Evolutionary conservation across 2,888 invertebrate genomes (phyloP).

Genomic region (Tholera decimalis): DNA sequence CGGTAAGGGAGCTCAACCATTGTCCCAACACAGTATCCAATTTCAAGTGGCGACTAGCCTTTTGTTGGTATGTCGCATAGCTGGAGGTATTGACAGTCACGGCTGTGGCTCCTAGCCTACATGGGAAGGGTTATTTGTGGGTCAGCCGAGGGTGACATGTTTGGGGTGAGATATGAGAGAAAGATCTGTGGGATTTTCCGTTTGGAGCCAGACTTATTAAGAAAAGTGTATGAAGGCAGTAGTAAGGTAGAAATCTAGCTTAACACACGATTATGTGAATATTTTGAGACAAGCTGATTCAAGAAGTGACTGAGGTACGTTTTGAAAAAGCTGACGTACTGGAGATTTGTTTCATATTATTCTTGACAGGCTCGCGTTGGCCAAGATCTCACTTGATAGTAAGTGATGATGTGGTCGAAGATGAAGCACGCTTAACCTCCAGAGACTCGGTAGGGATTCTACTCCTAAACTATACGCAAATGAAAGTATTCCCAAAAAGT

Average conservation of each 20-base stretch:
- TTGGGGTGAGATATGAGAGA: neutral
- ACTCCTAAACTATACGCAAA: too few relatives aligned
- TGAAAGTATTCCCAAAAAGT: too few relatives aligned
- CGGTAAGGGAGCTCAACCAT: slow-evolving; percentile 60
- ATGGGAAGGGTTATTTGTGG: slow-evolving; percentile 46
- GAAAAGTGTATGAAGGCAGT: neutral
- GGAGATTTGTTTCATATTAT: too few relatives aligned
- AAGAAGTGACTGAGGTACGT: too few relatives aligned
- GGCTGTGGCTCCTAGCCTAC: slow-evolving; percentile 19
- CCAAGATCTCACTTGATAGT: too few relatives aligned
- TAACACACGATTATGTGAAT: too few relatives aligned
- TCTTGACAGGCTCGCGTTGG: too few relatives aligned
- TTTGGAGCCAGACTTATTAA: neutral
- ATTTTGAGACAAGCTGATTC: too few relatives aligned
- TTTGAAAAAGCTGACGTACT: neutral
- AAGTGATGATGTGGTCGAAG: too few relatives aligned
- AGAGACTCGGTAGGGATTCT: too few relatives aligned
- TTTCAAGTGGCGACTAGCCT: slow-evolving; percentile 64
- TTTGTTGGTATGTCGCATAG: slow-evolving; percentile 58
- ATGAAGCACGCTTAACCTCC: too few relatives aligned
- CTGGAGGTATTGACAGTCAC: slow-evolving; percentile 50
- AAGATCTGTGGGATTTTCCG: neutral
- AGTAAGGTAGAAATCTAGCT: neutral
- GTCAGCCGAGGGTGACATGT: slow-evolving; percentile 36
- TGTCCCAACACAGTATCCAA: slow-evolving; percentile 64